These are phyloP conservation scores for Meteorus colon DNA, from an alignment of 2,888 invertebrate genomes.

Conservation along the genomic window DNA sequence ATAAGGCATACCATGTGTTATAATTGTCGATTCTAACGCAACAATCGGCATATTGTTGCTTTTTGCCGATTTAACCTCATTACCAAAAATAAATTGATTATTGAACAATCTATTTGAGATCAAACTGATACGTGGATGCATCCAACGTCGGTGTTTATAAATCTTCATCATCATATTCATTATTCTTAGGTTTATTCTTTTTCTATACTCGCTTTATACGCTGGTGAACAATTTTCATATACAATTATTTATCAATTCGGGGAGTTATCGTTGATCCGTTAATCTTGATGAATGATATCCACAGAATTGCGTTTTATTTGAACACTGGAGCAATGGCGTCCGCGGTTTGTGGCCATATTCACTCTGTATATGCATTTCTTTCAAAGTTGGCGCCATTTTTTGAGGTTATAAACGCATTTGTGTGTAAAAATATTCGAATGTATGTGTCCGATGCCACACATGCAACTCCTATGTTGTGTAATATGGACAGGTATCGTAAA, in stretches of 20 bases:
- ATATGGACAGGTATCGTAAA: background rate
- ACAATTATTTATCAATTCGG: background rate
- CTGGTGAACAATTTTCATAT: background rate
- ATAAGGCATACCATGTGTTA: conserved; percentile 98
- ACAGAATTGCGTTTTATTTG: background rate
- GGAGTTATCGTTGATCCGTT: background rate
- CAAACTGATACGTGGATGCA: background rate
- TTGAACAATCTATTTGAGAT: conserved; percentile 17
- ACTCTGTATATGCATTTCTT: background rate
- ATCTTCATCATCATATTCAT: background rate
- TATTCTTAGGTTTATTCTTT: background rate
- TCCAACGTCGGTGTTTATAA: background rate
- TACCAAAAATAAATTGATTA: conserved; percentile 60
- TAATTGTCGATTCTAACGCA: conserved; percentile 97
- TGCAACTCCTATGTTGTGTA: background rate
- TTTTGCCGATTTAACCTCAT: conserved; percentile 81
- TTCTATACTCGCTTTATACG: background rate
- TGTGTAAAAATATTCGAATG: too few relatives aligned
- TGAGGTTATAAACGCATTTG: background rate
- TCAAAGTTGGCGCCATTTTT: conserved; percentile 4
- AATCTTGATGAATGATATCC: background rate
- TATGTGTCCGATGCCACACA: background rate
- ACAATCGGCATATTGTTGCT: conserved; percentile 83
- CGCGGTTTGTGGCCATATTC: background rate
- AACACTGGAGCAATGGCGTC: background rate